phyloP scores from a whole-genome alignment of 2,888 invertebrate species.

The Ochropacha duplaris region DNA sequence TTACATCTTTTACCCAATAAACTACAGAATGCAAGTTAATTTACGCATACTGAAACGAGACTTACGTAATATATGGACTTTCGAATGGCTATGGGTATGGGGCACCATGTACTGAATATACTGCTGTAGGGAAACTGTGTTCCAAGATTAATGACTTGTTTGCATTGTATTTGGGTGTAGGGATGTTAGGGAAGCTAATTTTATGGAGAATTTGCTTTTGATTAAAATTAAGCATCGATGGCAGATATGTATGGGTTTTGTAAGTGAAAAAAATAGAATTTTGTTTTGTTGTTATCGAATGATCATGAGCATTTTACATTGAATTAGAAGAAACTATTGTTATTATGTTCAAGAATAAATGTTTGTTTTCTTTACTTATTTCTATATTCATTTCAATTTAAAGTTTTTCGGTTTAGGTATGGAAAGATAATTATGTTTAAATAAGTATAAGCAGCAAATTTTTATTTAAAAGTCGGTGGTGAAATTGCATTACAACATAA shows the following conservation, averaged over 20 bases:
- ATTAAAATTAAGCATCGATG: constrained; percentile 5
- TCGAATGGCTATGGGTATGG: constrained; percentile 8
- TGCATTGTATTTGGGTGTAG: constrained; percentile 12
- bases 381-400: too few species aligned
- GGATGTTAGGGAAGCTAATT: constrained; percentile 13
- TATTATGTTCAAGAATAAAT: too few species aligned
- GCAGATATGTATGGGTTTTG: not conserved
- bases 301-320: too few species aligned
- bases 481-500: not conserved
- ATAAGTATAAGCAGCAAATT: too few species aligned
- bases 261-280: not conserved
- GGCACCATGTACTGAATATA: constrained; percentile 9
- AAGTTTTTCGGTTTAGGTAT: too few species aligned
- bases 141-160: constrained; percentile 21
- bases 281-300: too few species aligned
- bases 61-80: constrained; percentile 6
- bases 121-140: not conserved
- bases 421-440: too few species aligned
- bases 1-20: not conserved
- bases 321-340: too few species aligned
- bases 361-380: too few species aligned
- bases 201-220: constrained; percentile 9
- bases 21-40: not conserved
- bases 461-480: too few species aligned
- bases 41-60: not conserved